Percentiles rank a stretch among this genome's conserved stretches.
Evolutionary conservation across 2,888 invertebrate species (phyloP).

Genomic region (Patella ulyssiponensis): DNA sequence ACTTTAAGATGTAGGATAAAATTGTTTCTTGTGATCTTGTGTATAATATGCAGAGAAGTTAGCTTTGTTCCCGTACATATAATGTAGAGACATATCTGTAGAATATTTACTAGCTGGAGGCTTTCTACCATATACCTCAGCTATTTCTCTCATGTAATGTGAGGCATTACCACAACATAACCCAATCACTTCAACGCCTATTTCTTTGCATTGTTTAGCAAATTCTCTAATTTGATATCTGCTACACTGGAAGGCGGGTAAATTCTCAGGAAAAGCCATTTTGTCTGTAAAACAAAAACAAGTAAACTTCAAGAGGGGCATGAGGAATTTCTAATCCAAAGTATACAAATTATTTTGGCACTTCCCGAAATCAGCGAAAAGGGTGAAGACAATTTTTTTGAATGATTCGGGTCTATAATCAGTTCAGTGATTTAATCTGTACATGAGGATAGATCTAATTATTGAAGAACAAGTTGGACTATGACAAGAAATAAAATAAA

Average conservation of each 20-base stretch:
- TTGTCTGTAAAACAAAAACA: slow-evolving; percentile 49
- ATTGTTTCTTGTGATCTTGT: background rate
- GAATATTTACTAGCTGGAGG: slow-evolving; percentile 54
- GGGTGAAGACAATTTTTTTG: too few relatives aligned
- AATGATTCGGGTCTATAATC: too few relatives aligned
- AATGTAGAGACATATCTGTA: slow-evolving; percentile 43
- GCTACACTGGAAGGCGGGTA: slow-evolving; percentile 46
- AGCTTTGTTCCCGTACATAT: background rate
- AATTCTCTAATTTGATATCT: slow-evolving; percentile 56
- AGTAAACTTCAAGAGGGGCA: too few relatives aligned
- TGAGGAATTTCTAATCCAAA: too few relatives aligned
- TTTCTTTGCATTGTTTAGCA: slow-evolving; percentile 49
- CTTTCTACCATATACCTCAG: slow-evolving; percentile 53
- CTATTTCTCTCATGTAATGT: slow-evolving; percentile 55
- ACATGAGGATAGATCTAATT: too few relatives aligned
- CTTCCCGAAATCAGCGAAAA: too few relatives aligned
- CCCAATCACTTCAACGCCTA: slow-evolving; percentile 63
- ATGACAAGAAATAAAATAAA: too few relatives aligned
- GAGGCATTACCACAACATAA: slow-evolving; percentile 65
- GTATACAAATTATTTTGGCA: too few relatives aligned
- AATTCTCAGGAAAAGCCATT: slow-evolving; percentile 52
- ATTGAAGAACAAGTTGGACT: too few relatives aligned
- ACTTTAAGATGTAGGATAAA: too few relatives aligned
- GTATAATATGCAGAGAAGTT: background rate
- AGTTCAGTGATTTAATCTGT: too few relatives aligned